A percentile compares a stretch with the other conserved stretches of the same genome.
Conservation (phyloP, 2,888 invertebrate genomes). For the Selenia dentaria region DNA sequence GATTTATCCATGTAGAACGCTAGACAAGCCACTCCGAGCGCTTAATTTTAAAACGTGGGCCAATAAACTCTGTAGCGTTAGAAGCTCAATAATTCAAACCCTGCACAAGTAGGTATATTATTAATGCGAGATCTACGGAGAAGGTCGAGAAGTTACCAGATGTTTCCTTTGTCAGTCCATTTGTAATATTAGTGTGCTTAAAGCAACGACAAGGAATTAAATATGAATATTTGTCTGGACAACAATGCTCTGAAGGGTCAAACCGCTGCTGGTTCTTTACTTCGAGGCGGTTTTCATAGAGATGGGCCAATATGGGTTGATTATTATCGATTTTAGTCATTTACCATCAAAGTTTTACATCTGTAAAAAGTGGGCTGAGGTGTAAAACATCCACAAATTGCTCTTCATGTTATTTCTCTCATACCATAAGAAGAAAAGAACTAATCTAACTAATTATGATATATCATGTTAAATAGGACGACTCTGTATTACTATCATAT, state of each 20-base stretch:
- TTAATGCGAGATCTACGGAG: conserved; percentile 30
- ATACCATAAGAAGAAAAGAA: no score
- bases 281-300: conserved; percentile 56
- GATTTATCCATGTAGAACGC: no score
- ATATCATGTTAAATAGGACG: no score
- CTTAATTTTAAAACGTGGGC: no score
- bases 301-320: conserved; percentile 8
- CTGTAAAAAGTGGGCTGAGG: no score
- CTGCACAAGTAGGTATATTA: conserved; percentile 23
- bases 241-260: conserved; percentile 63
- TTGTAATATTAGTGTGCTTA: conserved; percentile 64
- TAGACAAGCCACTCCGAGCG: no score
- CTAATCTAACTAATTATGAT: no score
- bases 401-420: no score
- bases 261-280: conserved; percentile 63
- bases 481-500: no score
- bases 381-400: no score
- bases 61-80: neutral
- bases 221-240: conserved; percentile 79
- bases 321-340: conserved; percentile 4
- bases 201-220: conserved; percentile 67
- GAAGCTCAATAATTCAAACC: conserved; percentile 29
- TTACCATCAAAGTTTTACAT: no score
- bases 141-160: conserved; percentile 36
- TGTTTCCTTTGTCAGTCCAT: conserved; percentile 59